Evolutionary conservation across 2,888 invertebrate species (phyloP).

Genomic region (Ptychoptera albimana): DNA sequence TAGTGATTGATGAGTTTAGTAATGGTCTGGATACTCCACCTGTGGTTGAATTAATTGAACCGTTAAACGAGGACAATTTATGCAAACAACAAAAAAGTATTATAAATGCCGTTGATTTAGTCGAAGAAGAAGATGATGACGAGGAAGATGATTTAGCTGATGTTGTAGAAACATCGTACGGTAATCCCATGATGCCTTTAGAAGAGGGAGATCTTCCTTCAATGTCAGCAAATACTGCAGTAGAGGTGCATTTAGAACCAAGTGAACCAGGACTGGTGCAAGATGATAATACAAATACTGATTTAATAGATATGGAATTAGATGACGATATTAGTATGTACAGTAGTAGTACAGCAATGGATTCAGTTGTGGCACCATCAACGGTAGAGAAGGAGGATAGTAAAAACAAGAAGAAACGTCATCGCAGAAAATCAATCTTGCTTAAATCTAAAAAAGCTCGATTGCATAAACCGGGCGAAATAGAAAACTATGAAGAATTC

Average conservation of each 20-base stretch:
- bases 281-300: constrained; percentile 28
- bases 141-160: constrained; percentile 27
- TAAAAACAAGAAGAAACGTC: constrained; percentile 9
- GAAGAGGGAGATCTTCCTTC: constrained; percentile 4
- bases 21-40: not conserved
- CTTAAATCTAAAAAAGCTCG: constrained; percentile 13
- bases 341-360: constrained; percentile 22
- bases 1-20: constrained; percentile 3
- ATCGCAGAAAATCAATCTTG: constrained; percentile 22
- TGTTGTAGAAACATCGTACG: constrained; percentile 14
- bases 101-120: constrained; percentile 10
- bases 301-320: constrained; percentile 29
- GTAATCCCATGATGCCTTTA: not conserved
- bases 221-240: constrained; percentile 17
- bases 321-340: constrained; percentile 30
- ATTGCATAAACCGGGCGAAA: constrained; percentile 6
- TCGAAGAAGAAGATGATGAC: constrained; percentile 25
- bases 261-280: too few species aligned
- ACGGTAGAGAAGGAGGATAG: not conserved
- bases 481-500: constrained; percentile 16
- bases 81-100: constrained; percentile 16
- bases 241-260: too few species aligned
- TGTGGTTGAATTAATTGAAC: not conserved
- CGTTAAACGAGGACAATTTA: not conserved
- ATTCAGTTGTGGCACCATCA: not conserved